Evolutionary conservation across 2,888 invertebrate species (phyloP), one percentile per base, ranked within the genome.

Genomic region (Pseudococcus jackbeardsleyi): DNA sequence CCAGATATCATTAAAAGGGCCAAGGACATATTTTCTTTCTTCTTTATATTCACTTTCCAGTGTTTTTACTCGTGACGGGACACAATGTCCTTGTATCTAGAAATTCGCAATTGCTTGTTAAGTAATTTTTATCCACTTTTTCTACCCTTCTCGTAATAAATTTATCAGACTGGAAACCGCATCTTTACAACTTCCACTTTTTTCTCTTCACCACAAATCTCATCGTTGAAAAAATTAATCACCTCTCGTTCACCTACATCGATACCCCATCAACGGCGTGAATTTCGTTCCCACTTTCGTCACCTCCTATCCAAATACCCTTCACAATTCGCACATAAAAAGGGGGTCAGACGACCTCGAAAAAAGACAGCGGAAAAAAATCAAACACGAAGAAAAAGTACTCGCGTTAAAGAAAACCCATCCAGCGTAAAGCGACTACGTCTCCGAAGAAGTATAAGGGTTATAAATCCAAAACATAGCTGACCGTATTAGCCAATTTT

Each of bases 401-500:
- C 22, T 19, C 3, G 19, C 46, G 46, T 33, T 82, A 82, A 82
- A 82, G 79, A 82, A 82, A 82, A 82, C 26, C n/a, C 17, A 19
- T 33, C 79, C 42, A 19, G 46, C 19, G 79, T 82, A 82, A 82
- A 82, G 79, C 33, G 79, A 82, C 79, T n/a, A 3, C 11, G 19
- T 5, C 42, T 42, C 42, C 42, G 42, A 42, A 42, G 42, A 82
- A 46, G 46, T 33, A 82, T 42, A 82, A 82, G 79, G 39, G 79
- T 82, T 46, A 82, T 82, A 82, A 82, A 82, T 82, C 79, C 42
- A 46, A 42, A 42, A 46, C 79, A 42, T 46, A 42, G 79, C 79
- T 82, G 79, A 82, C 79, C 79, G 79, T 82, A 82, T 82, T 82
- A 82, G 79, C 79, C 79, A 82, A 82, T 82, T 82, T 82, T 82